These are phyloP conservation scores for Heptranchias perlo DNA, from an alignment of 2,113 vertebrate species.

Conservation along the genomic window DNA sequence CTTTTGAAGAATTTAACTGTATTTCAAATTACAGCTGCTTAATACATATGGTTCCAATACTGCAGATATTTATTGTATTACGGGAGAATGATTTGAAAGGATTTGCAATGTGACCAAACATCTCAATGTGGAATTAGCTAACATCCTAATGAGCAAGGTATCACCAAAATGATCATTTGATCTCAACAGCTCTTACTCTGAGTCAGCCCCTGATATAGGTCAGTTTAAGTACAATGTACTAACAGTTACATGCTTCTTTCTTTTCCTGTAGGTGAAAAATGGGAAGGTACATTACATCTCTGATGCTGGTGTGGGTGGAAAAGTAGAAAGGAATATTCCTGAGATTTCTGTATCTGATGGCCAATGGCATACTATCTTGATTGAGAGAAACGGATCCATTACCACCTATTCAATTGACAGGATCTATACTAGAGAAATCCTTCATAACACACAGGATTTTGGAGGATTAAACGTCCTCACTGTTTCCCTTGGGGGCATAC, in stretches of 20 bases:
- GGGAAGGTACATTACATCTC: constrained; percentile 86
- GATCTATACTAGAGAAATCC: constrained; percentile 60
- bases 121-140: neutral
- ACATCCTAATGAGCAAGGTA: neutral
- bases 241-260: too few relatives aligned
- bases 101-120: constrained; percentile 10
- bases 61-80: neutral
- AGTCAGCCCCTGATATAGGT: neutral
- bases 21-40: constrained; percentile 6
- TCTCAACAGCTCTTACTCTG: neutral
- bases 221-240: neutral
- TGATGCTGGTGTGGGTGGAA: constrained; percentile 80
- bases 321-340: constrained; percentile 80
- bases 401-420: constrained; percentile 70
- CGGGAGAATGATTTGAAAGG: constrained; percentile 9
- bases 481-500: constrained; percentile 84
- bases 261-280: constrained; percentile 70
- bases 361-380: constrained; percentile 78
- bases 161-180: neutral
- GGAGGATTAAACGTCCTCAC: constrained; percentile 77
- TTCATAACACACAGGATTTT: constrained; percentile 83
- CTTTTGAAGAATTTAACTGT: constrained; percentile 31
- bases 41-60: constrained; percentile 27
- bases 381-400: constrained; percentile 72
- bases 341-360: constrained; percentile 76